Evolutionary conservation across 2,888 invertebrate genomes (phyloP), one percentile per base, ranked within the genome.

Genomic region (Conchocele bisecta): DNA sequence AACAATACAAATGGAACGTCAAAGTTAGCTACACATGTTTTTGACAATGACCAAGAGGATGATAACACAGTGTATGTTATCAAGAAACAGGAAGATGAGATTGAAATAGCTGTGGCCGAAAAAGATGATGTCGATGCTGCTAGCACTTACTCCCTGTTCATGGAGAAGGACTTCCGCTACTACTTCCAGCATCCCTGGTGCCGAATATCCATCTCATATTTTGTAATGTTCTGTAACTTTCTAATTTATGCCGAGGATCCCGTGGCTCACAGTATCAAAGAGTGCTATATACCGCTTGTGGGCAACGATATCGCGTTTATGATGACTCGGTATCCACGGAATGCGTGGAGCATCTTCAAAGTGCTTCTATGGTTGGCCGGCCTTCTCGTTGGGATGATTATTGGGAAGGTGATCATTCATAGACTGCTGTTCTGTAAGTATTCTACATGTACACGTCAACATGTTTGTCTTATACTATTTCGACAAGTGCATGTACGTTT

Each of bases 161-260:
- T 92, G 90, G 89, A 90, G 61, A 90, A 90, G 70, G 92, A 92
- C 81, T 85, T 86, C 63, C 89, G 92, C 31, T 93, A 92, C 83
- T 92, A 91, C 83, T 92, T 93, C 83, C 92, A 92, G 83, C 92
- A 93, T 81, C 93, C 93, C 5, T 92, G 92, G 80, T 86, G 91
- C 26, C 85, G 93, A 20, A 86, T 92, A n/a, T 89, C 91, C 77
- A 87, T 92, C 54, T 91, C 92, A 7, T 92, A 92, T 79, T 90
- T 92, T 75, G 92, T 92, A 44, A 92, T 91, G 51, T 91, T 92
- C 82, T 92, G 92, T 83, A 93, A 93, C 83, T 92, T 93, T 79
- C 87, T 92, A 41, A 90, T 93, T 22, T 93, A 92, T 83, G 93
- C 92, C 9, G 93, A 93, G 76, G 93, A 93, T 77, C 93, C 92